Evolutionary conservation across 1,140 invertebrate species (phyloP).

Genomic region (Mylabris phalerata): DNA sequence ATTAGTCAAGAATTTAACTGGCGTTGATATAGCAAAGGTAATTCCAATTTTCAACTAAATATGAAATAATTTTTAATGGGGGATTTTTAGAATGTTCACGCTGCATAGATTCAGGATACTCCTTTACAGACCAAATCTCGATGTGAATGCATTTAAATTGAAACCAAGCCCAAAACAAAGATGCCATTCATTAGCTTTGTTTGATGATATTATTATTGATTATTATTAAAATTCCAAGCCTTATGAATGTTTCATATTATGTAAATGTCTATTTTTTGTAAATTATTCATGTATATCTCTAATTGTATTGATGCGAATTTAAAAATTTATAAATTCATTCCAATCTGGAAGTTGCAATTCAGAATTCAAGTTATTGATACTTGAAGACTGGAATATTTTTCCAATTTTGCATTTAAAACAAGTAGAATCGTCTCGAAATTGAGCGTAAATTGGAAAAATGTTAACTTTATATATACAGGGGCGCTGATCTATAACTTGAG

Average conservation of each 20-base stretch:
- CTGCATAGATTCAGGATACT: conserved; percentile 8
- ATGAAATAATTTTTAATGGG: neutral
- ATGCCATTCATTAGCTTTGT: too few species aligned
- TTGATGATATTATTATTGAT: too few species aligned
- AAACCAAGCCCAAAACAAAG: neutral
- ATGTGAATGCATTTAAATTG: neutral
- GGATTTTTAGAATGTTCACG: conserved; percentile 13
- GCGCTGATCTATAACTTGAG: too few species aligned
- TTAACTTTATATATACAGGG: too few species aligned
- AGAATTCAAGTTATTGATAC: too few species aligned
- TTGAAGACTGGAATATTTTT: too few species aligned
- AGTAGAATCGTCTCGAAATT: too few species aligned
- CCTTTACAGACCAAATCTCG: neutral
- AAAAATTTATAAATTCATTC: too few species aligned
- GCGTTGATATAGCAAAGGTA: conserved; percentile 86
- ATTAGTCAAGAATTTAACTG: conserved; percentile 84
- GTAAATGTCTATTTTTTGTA: conserved; percentile 17
- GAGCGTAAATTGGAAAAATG: too few species aligned
- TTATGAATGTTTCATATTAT: conserved; percentile 13
- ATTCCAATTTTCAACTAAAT: conserved; percentile 6
- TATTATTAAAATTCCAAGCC: conserved; percentile 2
- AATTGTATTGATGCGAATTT: too few species aligned
- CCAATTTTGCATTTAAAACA: too few species aligned
- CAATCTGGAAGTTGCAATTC: too few species aligned
- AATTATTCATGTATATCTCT: neutral